Conservation (phyloP, 2,888 invertebrate genomes). For the Meganola albula region DNA sequence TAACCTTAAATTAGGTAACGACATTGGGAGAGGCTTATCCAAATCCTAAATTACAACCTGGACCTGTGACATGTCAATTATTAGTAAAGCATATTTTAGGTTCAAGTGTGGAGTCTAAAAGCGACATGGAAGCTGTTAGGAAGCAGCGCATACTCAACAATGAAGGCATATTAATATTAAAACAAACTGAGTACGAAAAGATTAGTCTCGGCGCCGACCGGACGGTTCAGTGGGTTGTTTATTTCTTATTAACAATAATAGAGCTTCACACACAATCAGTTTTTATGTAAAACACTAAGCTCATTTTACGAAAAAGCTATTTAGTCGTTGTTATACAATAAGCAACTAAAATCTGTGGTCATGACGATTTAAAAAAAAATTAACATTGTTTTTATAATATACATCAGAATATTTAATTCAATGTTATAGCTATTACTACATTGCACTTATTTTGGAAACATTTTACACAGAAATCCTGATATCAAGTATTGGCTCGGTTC, state of each 20-base stretch:
- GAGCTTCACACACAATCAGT: too few relatives aligned
- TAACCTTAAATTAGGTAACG: conserved; percentile 69
- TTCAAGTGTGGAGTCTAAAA: conserved; percentile 49
- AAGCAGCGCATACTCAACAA: conserved; percentile 57
- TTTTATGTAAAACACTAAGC: too few relatives aligned
- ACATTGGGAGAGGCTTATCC: conserved; percentile 60
- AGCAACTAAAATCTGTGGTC: conserved; percentile 35
- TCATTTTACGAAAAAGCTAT: too few relatives aligned
- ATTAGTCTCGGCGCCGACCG: too few relatives aligned
- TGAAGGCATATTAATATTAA: too few relatives aligned
- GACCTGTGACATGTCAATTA: conserved; percentile 67
- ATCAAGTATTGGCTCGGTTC: conserved; percentile 76
- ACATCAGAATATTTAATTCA: conserved; percentile 45
- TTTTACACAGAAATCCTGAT: conserved; percentile 68
- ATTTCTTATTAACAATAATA: too few relatives aligned
- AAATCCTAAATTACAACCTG: conserved; percentile 71
- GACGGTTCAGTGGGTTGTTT: too few relatives aligned
- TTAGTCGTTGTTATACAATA: too few relatives aligned
- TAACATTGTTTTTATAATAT: too few relatives aligned
- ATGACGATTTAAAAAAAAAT: too few relatives aligned
- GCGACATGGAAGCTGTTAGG: conserved; percentile 61
- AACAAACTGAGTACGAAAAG: too few relatives aligned
- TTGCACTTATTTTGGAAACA: conserved; percentile 65
- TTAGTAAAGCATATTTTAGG: conserved; percentile 59
- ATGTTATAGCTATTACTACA: conserved; percentile 63